A percentile compares a stretch with the other conserved stretches of the same genome.
Conservation (phyloP, 2,113 vertebrate species). For the Laticauda laticaudata region DNA sequence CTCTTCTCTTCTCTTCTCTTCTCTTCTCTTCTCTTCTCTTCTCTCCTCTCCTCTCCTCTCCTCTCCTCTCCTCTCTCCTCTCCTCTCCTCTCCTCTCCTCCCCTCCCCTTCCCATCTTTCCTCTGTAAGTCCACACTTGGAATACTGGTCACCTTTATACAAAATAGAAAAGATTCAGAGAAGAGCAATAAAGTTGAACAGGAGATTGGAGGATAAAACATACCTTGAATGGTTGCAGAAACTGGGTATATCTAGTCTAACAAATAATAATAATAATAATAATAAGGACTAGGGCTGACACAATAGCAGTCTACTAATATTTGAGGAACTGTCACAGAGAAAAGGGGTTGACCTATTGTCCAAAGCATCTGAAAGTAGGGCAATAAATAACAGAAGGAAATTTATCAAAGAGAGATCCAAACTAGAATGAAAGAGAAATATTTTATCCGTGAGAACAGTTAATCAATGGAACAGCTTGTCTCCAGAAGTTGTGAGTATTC, state of each 20-base stretch:
- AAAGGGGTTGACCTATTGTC: neutral
- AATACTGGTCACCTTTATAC: neutral
- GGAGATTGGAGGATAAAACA: neutral
- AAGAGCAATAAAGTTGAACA: neutral
- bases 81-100: fast-evolving
- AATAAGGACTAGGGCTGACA: neutral
- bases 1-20: too few species aligned
- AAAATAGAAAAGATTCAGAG: neutral
- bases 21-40: fast-evolving
- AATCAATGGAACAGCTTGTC: neutral
- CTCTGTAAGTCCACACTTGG: neutral
- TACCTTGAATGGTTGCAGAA: neutral
- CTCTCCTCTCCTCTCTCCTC: too few species aligned
- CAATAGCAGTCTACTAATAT: neutral
- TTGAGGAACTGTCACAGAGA: neutral
- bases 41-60: fast-evolving
- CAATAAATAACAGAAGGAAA: too few species aligned
- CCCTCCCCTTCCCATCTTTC: neutral
- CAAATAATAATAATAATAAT: neutral
- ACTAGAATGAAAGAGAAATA: neutral
- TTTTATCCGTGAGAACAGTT: neutral
- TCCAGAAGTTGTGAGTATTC: neutral
- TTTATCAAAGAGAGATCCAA: neutral
- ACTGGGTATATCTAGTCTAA: neutral
- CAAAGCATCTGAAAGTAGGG: neutral